Conservation (phyloP, 1,140 invertebrate genomes). For the Drepana arcuata region DNA sequence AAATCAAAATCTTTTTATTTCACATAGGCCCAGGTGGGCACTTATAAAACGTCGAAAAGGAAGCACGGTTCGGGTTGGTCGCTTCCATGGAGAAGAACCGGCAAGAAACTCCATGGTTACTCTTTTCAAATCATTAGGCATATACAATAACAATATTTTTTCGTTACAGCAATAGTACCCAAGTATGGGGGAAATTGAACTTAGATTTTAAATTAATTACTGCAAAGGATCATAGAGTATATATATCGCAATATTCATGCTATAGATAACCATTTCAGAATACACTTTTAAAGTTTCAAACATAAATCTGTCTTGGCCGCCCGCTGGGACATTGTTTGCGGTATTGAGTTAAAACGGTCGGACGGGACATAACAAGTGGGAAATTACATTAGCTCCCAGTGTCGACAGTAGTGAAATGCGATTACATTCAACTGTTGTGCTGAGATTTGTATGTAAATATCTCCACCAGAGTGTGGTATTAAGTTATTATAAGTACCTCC, state of each 20-base stretch:
- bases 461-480: conserved; percentile 1
- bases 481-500: too few relatives aligned
- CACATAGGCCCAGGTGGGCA: too few relatives aligned
- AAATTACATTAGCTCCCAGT: conserved; percentile 15
- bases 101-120: too few relatives aligned
- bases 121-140: too few relatives aligned
- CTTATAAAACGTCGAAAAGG: too few relatives aligned
- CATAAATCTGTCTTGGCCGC: conserved; percentile 23
- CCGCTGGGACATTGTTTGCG: conserved; percentile 17
- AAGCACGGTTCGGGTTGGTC: too few relatives aligned
- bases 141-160: too few relatives aligned
- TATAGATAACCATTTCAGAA: conserved; percentile 7
- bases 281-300: conserved; percentile 12
- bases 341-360: conserved; percentile 24
- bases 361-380: conserved; percentile 14
- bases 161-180: too few relatives aligned
- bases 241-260: conserved; percentile 3
- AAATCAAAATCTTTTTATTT: too few relatives aligned
- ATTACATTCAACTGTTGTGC: conserved; percentile 3
- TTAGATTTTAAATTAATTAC: not conserved
- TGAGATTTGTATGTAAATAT: not conserved
- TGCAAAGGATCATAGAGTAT: conserved; percentile 1
- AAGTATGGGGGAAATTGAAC: too few relatives aligned
- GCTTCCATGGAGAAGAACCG: too few relatives aligned
- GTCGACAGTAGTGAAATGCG: conserved; percentile 8